These are phyloP conservation scores for Spialia ferax DNA, from an alignment of 2,888 invertebrate genomes.

Conservation along the genomic window DNA sequence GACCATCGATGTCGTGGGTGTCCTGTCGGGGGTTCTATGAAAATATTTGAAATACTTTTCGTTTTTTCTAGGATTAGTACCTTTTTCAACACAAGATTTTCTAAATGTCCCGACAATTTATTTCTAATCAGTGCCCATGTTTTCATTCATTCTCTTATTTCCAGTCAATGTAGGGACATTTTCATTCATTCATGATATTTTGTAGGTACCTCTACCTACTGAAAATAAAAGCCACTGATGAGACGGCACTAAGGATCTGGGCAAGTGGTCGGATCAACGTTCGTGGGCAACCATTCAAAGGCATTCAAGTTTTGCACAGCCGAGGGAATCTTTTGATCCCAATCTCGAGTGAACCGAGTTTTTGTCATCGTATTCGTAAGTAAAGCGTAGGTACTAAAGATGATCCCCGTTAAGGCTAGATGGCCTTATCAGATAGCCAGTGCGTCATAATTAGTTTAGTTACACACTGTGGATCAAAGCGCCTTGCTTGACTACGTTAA, in stretches of 20 bases:
- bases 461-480: constrained; percentile 33
- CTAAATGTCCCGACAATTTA: not conserved
- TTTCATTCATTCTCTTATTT: too few relatives aligned
- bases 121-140: not conserved
- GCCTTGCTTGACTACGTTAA: not conserved
- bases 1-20: too few relatives aligned
- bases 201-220: too few relatives aligned
- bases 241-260: constrained; percentile 12
- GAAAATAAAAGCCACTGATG: constrained; percentile 23
- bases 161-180: too few relatives aligned
- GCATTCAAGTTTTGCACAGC: constrained; percentile 62
- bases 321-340: constrained; percentile 68
- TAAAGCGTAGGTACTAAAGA: constrained; percentile 40
- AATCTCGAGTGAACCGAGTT: constrained; percentile 26
- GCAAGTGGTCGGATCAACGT: constrained; percentile 51
- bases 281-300: constrained; percentile 59
- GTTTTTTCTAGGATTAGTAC: too few relatives aligned
- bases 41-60: too few relatives aligned
- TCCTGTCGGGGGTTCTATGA: too few relatives aligned
- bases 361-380: constrained; percentile 30
- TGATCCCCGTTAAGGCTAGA: constrained; percentile 19
- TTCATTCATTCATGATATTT: not conserved
- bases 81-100: too few relatives aligned
- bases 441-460: constrained; percentile 34
- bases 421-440: constrained; percentile 28